Evolutionary conservation across 2,113 vertebrate species (phyloP).

Genomic region (Pterocles burchelli): DNA sequence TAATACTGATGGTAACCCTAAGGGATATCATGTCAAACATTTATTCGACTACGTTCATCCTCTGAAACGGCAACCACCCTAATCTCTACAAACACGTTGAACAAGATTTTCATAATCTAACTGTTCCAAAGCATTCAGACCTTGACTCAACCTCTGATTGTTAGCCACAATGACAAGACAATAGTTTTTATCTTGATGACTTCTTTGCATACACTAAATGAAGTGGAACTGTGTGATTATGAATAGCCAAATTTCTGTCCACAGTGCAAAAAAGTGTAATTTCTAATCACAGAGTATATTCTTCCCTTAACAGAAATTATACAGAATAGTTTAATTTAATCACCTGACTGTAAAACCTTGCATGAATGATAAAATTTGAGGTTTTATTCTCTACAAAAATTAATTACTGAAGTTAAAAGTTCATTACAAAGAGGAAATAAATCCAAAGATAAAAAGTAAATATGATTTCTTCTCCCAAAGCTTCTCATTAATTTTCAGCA

Average conservation of each 20-base stretch:
- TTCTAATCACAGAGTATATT: slow-evolving; percentile 15
- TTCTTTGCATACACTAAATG: neutral
- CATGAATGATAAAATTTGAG: slow-evolving; percentile 55
- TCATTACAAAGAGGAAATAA: slow-evolving; percentile 53
- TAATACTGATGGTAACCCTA: neutral
- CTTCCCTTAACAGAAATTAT: slow-evolving; percentile 40
- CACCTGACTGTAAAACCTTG: slow-evolving; percentile 64
- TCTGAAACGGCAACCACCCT: neutral
- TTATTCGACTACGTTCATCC: neutral
- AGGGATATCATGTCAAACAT: neutral
- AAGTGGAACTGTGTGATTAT: neutral
- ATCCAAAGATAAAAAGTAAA: slow-evolving; percentile 5
- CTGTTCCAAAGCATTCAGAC: neutral
- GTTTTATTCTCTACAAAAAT: slow-evolving; percentile 57
- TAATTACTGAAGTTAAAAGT: slow-evolving; percentile 55
- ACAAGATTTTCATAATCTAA: neutral
- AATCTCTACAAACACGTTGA: neutral
- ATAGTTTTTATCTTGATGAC: neutral
- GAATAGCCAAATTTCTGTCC: neutral
- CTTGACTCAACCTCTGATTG: neutral
- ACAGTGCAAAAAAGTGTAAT: neutral
- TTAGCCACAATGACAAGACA: neutral
- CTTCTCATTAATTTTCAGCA: slow-evolving; percentile 35
- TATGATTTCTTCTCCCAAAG: neutral
- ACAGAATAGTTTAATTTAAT: slow-evolving; percentile 40